Evolutionary conservation across 1,140 invertebrate species (phyloP).

Genomic region (Trachymyrmex septentrionalis): DNA sequence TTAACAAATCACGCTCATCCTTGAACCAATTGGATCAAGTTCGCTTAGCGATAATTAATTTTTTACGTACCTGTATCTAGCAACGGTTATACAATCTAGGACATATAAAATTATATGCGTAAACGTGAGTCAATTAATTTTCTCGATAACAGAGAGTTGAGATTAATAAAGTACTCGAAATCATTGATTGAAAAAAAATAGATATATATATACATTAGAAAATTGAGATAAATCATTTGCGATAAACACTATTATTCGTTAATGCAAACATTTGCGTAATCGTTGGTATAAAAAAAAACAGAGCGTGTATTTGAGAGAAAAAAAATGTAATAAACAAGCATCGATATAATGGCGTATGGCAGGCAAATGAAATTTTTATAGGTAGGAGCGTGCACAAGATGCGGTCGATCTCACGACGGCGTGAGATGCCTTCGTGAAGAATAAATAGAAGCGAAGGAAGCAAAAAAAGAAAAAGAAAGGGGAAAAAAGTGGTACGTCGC

Average conservation of each 20-base stretch:
- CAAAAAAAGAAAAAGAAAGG: slow-evolving; percentile 1
- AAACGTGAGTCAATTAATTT: slow-evolving; percentile 36
- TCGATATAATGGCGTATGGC: slow-evolving; percentile 44
- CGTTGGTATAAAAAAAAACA: background rate
- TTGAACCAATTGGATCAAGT: slow-evolving; percentile 3
- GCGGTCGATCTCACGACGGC: slow-evolving; percentile 39
- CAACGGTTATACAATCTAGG: background rate
- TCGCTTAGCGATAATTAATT: slow-evolving; percentile 32
- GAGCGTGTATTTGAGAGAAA: too few relatives aligned
- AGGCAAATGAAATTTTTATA: slow-evolving; percentile 53
- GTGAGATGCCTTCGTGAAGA: slow-evolving; percentile 45
- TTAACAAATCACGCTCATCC: slow-evolving; percentile 13
- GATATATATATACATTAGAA: slow-evolving; percentile 5
- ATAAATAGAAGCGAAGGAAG: slow-evolving; percentile 49
- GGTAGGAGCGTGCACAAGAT: slow-evolving; percentile 32
- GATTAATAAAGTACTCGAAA: slow-evolving; percentile 25
- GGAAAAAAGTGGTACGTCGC: slow-evolving; percentile 27
- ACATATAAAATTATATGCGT: slow-evolving; percentile 6
- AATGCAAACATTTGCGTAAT: slow-evolving; percentile 20
- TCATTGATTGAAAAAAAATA: background rate
- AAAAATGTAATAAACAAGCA: slow-evolving; percentile 37
- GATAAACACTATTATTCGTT: slow-evolving; percentile 17
- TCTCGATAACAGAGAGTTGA: slow-evolving; percentile 20
- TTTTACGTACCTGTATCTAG: background rate
- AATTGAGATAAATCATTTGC: slow-evolving; percentile 4